These are phyloP conservation scores for Adelognathus sp. DNA, from an alignment of 2,888 invertebrate species.

Conservation along the genomic window DNA sequence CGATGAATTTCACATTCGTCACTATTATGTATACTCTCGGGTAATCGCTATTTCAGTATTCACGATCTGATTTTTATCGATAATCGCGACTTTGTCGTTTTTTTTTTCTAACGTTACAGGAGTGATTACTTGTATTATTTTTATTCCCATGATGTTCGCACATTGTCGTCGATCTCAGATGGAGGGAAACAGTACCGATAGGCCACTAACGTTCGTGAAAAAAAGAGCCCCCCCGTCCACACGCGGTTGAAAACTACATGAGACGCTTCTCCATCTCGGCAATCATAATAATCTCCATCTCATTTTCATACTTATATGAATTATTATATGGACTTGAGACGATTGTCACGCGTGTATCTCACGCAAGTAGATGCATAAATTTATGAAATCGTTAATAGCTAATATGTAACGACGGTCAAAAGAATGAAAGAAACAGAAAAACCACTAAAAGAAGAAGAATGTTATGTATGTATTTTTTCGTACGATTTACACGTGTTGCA, in stretches of 20 bases:
- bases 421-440: background rate
- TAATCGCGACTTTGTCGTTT: constrained; percentile 20
- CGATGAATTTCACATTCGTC: constrained; percentile 26
- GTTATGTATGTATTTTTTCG: constrained; percentile 45
- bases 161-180: background rate
- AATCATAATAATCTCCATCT: background rate
- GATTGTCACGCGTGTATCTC: constrained; percentile 11
- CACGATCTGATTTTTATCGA: constrained; percentile 27
- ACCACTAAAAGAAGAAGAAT: constrained; percentile 5
- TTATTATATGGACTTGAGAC: background rate
- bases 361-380: background rate
- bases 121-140: background rate
- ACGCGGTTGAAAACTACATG: background rate
- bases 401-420: constrained; percentile 18
- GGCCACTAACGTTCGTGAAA: background rate
- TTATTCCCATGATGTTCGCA: background rate
- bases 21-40: constrained; percentile 3
- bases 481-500: constrained; percentile 40
- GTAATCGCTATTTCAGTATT: constrained; percentile 49
- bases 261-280: background rate
- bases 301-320: too few species aligned
- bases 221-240: background rate
- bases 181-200: background rate
- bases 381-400: background rate
- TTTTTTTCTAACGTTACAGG: background rate